Evolutionary conservation across 2,797 vertebrate species (phyloP), one percentile per base, ranked within the genome.

Genomic region (Eurystomus glaucurus): DNA sequence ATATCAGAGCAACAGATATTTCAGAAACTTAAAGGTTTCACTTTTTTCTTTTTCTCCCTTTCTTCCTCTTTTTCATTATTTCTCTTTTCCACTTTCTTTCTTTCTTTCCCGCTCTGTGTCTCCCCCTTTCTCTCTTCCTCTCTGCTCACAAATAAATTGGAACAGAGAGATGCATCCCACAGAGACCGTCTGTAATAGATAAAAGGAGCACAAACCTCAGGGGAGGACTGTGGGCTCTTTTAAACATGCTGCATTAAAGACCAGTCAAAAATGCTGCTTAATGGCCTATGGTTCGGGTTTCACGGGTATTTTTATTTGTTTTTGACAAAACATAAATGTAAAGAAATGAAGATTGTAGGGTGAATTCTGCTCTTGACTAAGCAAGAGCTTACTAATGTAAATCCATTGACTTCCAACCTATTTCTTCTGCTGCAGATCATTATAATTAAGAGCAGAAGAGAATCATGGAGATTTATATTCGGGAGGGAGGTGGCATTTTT

Each of bases 381-480:
- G 45, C 35, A 35, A 35, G n/a, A 91, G 19, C 35, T 35, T 35
- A 35, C 35, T 35, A 35, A 41, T 71, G 26, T 39, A 93, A 95
- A 95, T 83, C 68, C 45, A 74, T 76, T 62, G 70, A 50, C 81
- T 64, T 61, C 37, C 54, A 76, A 41, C 2, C 3, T 55, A 74
- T 57, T 91, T 90, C 35, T 92, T 31, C 48, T 74, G 35, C n/a
- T 92, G 91, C 70, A 46, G n/a, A 92, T 39, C 28, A 70, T 71
- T 85, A 74, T 57, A 95, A 94, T 94, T 95, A 97, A 64, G 68
- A 85, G 8, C 17, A 88, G 48, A 90, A 81, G 45, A 74, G 55
- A 94, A 74, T 76, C 43, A 43, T 6, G 37, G 62, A 95, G 89
- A 96, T 97, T 95, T 93, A 91, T 95, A 90, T 95, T 95, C 85